These are phyloP conservation scores for Probaryconus sp. DNA, from an alignment of 1,140 invertebrate genomes.

Conservation along the genomic window DNA sequence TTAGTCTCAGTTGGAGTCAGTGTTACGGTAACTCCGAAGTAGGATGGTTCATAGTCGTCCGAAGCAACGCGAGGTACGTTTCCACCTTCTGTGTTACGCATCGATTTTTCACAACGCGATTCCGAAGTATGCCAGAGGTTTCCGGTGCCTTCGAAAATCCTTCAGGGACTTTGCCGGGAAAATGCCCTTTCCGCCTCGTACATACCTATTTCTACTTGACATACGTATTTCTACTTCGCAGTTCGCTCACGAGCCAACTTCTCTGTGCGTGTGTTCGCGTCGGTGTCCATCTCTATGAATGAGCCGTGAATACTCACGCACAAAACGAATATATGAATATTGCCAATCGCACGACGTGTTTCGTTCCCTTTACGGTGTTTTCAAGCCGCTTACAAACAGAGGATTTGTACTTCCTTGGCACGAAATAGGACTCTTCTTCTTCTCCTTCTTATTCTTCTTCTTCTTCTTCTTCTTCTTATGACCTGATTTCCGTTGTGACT, in stretches of 20 bases:
- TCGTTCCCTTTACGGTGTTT: too few relatives aligned
- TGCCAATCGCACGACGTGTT: too few relatives aligned
- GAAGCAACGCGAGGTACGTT: slow-evolving; percentile 54
- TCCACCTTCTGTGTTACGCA: slow-evolving; percentile 4
- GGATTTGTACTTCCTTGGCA: too few relatives aligned
- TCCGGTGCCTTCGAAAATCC: slow-evolving; percentile 8
- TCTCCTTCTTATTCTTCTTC: too few relatives aligned
- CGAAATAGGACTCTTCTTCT: too few relatives aligned
- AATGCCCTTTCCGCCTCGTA: slow-evolving; percentile 1
- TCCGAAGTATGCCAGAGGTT: slow-evolving; percentile 3
- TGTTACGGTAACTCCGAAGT: slow-evolving; percentile 66
- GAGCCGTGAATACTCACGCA: too few relatives aligned
- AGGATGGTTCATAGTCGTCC: slow-evolving; percentile 55
- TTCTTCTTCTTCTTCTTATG: too few relatives aligned
- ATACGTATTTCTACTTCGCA: slow-evolving; percentile 3
- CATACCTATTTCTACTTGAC: background rate
- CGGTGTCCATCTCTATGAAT: slow-evolving; percentile 10
- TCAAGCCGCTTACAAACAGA: too few relatives aligned
- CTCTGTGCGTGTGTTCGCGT: background rate
- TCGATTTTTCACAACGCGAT: slow-evolving; percentile 30
- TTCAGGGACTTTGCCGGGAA: background rate
- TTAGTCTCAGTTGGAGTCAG: slow-evolving; percentile 62
- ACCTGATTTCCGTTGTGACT: too few relatives aligned
- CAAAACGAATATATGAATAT: too few relatives aligned
- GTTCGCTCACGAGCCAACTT: background rate